Percentiles rank a stretch among this genome's conserved stretches.
phyloP scores from a whole-genome alignment of 2,888 invertebrate species.

The Eupithecia subfuscata region DNA sequence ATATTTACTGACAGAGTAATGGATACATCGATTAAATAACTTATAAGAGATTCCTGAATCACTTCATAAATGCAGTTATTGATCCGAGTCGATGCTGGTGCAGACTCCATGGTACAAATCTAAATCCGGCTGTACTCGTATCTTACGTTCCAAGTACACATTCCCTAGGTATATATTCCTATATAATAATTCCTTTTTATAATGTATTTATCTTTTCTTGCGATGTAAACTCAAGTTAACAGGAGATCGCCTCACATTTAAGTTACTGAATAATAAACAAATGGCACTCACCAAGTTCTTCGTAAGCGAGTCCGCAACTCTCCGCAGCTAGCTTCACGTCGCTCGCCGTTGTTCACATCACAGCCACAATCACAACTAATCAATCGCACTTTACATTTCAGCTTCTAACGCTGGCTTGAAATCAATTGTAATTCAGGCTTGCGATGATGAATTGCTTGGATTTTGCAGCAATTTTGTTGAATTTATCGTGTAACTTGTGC shows the following conservation, averaged over 20 bases:
- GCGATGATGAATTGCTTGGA: background rate
- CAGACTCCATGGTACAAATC: no score
- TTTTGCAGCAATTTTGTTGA: background rate
- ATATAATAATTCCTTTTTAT: no score
- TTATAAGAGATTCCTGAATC: no score
- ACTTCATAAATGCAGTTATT: no score
- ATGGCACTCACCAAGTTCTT: background rate
- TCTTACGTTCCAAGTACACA: no score
- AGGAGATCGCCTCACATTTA: background rate
- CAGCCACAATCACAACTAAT: background rate
- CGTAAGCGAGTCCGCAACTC: background rate
- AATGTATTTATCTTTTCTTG: no score
- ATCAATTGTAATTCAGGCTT: background rate
- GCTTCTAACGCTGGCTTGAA: background rate
- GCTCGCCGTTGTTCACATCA: background rate
- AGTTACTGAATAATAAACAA: background rate
- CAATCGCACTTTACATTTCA: background rate
- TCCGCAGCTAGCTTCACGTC: slow-evolving; percentile 4
- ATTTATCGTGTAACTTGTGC: background rate
- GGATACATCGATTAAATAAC: no score
- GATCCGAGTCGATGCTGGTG: no score
- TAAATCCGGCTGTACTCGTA: no score
- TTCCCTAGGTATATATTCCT: no score
- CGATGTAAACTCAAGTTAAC: background rate
- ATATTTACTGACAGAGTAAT: no score